Evolutionary conservation across 2,888 invertebrate species (phyloP), one percentile per base, ranked within the genome.

Genomic region (Mamestra brassicae): DNA sequence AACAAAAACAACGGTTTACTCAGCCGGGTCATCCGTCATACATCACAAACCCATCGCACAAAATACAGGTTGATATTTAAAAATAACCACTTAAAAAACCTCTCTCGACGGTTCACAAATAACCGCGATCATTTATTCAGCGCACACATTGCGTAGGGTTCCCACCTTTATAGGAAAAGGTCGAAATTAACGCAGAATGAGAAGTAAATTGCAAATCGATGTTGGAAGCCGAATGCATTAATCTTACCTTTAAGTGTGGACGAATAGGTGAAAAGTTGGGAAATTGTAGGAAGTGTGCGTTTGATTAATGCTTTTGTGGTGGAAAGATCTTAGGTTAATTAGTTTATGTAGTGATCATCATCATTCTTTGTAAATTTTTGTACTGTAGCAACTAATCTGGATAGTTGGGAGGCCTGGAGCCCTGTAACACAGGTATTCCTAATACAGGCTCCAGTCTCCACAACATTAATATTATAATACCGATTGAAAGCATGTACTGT

Each of bases 201-300:
- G 81, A 81, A 74, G 69, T 84, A 81, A 83, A 83, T 83, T 76
- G 84, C 63, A 83, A 84, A 76, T 63, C 84, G 77, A 77, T 77
- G 73, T 80, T 72, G 34, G 42, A 26, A 64, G 38, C n/a, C 26
- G 47, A 69, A 81, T 80, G 57, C 47, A 82, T 84, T 82, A 79
- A 85, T 84, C 70, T 58, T 79, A 74, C 85, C 70, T 74, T 67
- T 68, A 54, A 69, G 45, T 70, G 36, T 50, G 42, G 45, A 61
- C 6, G 57, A 71, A 38, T 64, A 70, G 54, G 69, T 73, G 65
- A 38, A 70, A 78, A 52, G 63, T 70, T 58, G 62, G 45, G 8
- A 0, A 52, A 72, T 63, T 26, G 52, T 66, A 11, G 17, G 63
- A 34, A 36, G 62, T 69, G 45, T 61, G 57, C 66, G 55, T 72